Base-by-base conservation (phyloP, 1,140 invertebrate species). In the Ganaspis sp. region DNA sequence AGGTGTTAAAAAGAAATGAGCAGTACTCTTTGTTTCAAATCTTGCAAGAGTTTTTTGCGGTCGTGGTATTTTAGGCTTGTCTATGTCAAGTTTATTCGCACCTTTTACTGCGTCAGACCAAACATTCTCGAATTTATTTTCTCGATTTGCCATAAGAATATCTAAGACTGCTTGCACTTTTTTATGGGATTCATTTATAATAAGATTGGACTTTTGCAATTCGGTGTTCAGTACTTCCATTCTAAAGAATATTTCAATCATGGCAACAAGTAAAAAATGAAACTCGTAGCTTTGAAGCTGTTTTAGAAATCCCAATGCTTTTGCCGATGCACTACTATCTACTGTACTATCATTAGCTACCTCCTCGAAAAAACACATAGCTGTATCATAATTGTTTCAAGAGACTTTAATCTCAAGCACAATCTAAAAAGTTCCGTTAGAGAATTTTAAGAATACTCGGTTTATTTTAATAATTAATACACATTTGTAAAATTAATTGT, bases 241-340 rank as follows among this genome's bases (percentile, higher is more conserved):
- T 9, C 69, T 23, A 34, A 71, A 42, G 21, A 76, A 75, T n/a
- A 75, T 76, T 45, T 73, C 72, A 70, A 74, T 78, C 26, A 34
- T 72, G 9, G 49, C 12, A 21, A 9, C 74, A 17, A 78, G 53
- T 37, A 74, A 74, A 58, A 74, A 78, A 53, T 23, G 34, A 37
- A 78, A 74, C 37, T 78, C 69, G 70, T 74, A 78, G 1, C 40
- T 49, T 69, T 74, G 64, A 21, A 78, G 29, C n/a, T 26, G 29
- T 19, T 72, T 45, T 37, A 78, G 69, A 42, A 78, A 78, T 53
- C 72, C 72, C 19, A 72, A 19, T 53, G 76, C 72, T 70, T 78
- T 78, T 70, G 76, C 64, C n/a, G 72, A 73, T 19, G 53, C 49
- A 12, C 4, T 29, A 29, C 69, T 74, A 38, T 78, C 77, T n/a